Evolutionary conservation across 2,888 invertebrate species (phyloP).

Genomic region (Cryptophagus acutangulus): DNA sequence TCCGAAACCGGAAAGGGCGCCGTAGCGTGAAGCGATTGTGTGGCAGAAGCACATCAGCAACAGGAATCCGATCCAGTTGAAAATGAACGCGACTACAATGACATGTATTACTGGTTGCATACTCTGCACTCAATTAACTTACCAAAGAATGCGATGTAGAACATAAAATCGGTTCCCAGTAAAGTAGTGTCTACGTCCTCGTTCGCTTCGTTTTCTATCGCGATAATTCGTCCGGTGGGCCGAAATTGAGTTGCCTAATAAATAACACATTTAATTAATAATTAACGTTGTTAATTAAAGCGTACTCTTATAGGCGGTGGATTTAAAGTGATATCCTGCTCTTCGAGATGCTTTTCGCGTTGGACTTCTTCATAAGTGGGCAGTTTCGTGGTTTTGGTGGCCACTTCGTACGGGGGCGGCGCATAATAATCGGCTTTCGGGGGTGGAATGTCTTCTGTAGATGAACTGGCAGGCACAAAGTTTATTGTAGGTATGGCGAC

Average conservation of each 20-base stretch:
- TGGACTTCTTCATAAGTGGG: slow-evolving; percentile 92
- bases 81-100: slow-evolving; percentile 91
- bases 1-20: slow-evolving; percentile 88
- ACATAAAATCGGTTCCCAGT: slow-evolving; percentile 90
- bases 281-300: slow-evolving; percentile 7
- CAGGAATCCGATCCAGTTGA: slow-evolving; percentile 94
- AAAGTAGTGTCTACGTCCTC: slow-evolving; percentile 75
- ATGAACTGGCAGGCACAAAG: slow-evolving; percentile 34
- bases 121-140: no score
- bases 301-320: slow-evolving; percentile 20
- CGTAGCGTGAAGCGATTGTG: slow-evolving; percentile 88
- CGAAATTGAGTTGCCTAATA: slow-evolving; percentile 34
- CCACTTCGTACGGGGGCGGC: slow-evolving; percentile 84
- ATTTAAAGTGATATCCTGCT: slow-evolving; percentile 48
- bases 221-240: slow-evolving; percentile 53
- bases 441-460: slow-evolving; percentile 65
- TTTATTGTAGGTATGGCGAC: slow-evolving; percentile 19
- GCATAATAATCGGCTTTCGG: slow-evolving; percentile 81
- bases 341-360: slow-evolving; percentile 76
- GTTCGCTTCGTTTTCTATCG: slow-evolving; percentile 69
- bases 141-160: slow-evolving; percentile 87
- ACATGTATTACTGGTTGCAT: no score
- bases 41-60: slow-evolving; percentile 91
- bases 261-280: slow-evolving; percentile 11
- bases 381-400: slow-evolving; percentile 68